Evolutionary conservation across 2,797 vertebrate species (phyloP).

Genomic region (Hephaestus fuliginosus): DNA sequence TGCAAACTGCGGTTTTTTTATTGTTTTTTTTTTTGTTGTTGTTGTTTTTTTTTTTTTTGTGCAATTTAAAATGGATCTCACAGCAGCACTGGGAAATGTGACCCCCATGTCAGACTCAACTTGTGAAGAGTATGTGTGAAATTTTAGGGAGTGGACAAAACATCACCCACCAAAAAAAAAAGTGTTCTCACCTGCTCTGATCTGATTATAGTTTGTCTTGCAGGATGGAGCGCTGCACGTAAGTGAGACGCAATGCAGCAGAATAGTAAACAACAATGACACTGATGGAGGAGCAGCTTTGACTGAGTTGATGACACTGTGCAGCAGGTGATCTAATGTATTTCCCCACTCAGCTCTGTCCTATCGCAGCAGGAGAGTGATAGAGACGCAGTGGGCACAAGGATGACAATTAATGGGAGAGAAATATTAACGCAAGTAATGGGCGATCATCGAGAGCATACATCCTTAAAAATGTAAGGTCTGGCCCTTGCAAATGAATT

Average conservation of each 20-base stretch:
- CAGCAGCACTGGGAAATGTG: slow-evolving; percentile 9
- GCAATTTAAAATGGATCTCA: slow-evolving; percentile 24
- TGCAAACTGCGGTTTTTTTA: neutral
- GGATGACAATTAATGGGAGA: slow-evolving; percentile 10
- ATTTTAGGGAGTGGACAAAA: slow-evolving; percentile 1
- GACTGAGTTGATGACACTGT: slow-evolving; percentile 59
- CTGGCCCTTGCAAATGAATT: neutral
- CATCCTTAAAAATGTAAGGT: neutral
- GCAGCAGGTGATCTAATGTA: slow-evolving; percentile 35
- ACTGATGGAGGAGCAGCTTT: slow-evolving; percentile 61
- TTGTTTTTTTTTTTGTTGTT: neutral
- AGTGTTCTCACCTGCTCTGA: neutral
- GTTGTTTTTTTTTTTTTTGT: neutral
- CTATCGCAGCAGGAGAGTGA: slow-evolving; percentile 24
- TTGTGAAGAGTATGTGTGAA: neutral
- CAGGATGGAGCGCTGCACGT: neutral
- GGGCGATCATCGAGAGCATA: neutral
- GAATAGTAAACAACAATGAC: slow-evolving; percentile 59
- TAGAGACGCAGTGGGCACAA: slow-evolving; percentile 11
- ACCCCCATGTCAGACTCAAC: slow-evolving; percentile 17
- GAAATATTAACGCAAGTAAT: neutral
- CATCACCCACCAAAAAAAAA: neutral
- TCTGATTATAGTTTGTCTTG: neutral
- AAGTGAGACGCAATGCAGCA: slow-evolving; percentile 55
- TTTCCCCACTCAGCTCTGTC: slow-evolving; percentile 24